Percentiles rank a stretch among this genome's conserved stretches.
Evolutionary conservation across 2,113 vertebrate genomes (phyloP).

Genomic region (Cebidichthys violaceus): DNA sequence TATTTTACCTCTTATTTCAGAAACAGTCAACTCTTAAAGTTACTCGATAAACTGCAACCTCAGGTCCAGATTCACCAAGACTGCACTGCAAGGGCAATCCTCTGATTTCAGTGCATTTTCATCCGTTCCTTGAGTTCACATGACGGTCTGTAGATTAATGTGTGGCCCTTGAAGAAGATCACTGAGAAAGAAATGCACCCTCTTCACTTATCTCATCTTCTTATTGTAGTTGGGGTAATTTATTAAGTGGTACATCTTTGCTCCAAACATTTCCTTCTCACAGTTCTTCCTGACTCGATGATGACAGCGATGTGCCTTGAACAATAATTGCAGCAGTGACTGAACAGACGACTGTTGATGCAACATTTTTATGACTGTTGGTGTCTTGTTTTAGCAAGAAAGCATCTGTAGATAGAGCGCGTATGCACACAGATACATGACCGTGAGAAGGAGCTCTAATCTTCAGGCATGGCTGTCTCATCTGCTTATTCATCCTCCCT

Average conservation of each 20-base stretch:
- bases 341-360: not conserved
- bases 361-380: not conserved
- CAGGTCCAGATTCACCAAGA: conserved; percentile 52
- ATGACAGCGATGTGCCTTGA: conserved; percentile 38
- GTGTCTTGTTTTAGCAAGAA: not conserved
- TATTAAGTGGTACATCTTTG: not conserved
- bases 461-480: not conserved
- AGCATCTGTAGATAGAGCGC: not conserved
- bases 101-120: not conserved
- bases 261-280: not conserved
- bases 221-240: not conserved
- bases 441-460: not conserved
- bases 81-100: not conserved
- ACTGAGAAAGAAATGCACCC: not conserved
- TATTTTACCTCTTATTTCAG: not conserved
- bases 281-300: not conserved
- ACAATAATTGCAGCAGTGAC: conserved; percentile 14
- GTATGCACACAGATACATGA: not conserved
- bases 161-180: not conserved
- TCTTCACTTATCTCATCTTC: not conserved
- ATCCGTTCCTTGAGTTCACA: not conserved
- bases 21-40: not conserved
- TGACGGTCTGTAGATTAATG: not conserved
- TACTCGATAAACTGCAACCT: not conserved
- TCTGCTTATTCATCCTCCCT: not conserved